A percentile compares a stretch with the other conserved stretches of the same genome.
phyloP scores from a whole-genome alignment of 2,888 invertebrate genomes.

The Nemoura dubitans region DNA sequence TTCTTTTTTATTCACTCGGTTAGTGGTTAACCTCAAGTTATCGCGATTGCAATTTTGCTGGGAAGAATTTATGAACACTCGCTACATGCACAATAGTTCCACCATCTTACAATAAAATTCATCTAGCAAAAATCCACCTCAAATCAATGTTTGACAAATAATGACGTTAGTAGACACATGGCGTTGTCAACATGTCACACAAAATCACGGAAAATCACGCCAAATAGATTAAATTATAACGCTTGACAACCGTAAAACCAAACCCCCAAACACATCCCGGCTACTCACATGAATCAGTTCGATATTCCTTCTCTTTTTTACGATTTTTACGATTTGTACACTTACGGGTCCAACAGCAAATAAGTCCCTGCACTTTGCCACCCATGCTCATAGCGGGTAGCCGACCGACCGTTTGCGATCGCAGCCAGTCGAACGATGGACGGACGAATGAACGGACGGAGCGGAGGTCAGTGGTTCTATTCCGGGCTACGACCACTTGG shows the following conservation, averaged over 20 bases:
- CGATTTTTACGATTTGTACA: constrained; percentile 48
- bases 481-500: constrained; percentile 23
- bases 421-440: constrained; percentile 36
- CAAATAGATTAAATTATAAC: not conserved
- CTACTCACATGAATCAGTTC: not conserved
- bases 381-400: constrained; percentile 56
- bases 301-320: not conserved
- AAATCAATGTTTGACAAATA: not conserved
- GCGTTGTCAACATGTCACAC: not conserved
- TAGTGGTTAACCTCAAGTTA: not conserved
- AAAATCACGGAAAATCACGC: not conserved
- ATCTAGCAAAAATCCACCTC: too few species aligned
- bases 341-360: constrained; percentile 61
- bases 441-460: constrained; percentile 54
- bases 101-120: too few species aligned
- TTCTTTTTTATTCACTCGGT: not conserved
- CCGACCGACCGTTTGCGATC: not conserved
- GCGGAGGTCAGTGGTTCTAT: constrained; percentile 54
- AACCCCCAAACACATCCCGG: not conserved
- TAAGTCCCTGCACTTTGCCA: constrained; percentile 60
- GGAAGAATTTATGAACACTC: not conserved
- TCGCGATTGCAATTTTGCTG: not conserved
- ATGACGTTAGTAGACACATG: not conserved
- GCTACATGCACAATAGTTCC: too few species aligned
- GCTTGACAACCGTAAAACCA: too few species aligned